phyloP scores from a whole-genome alignment of 2,888 invertebrate species.

The Dexiosoma caninum region DNA sequence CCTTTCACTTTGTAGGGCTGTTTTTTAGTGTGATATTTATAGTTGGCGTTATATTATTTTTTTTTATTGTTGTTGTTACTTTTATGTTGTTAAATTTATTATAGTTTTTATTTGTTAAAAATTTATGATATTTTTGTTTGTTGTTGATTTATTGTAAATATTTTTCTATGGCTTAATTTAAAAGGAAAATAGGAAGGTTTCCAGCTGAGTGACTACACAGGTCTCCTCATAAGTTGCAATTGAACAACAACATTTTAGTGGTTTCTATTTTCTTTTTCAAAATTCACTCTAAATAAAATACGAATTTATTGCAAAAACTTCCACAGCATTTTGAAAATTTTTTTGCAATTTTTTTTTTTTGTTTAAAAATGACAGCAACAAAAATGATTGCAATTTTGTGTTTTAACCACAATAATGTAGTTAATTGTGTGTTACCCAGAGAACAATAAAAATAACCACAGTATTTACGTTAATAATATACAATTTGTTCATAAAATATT shows the following conservation, averaged over 20 bases:
- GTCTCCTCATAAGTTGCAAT: neutral
- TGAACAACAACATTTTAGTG: neutral
- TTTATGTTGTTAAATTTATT: slow-evolving; percentile 13
- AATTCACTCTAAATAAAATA: slow-evolving; percentile 5
- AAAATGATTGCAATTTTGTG: neutral
- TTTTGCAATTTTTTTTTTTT: neutral
- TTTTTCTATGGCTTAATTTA: slow-evolving; percentile 15
- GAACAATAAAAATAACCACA: slow-evolving; percentile 31
- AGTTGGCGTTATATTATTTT: neutral
- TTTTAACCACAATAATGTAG: slow-evolving; percentile 1
- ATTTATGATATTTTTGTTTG: slow-evolving; percentile 1
- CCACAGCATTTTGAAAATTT: slow-evolving; percentile 19
- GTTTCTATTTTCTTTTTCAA: slow-evolving; percentile 1
- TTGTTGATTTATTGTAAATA: slow-evolving; percentile 21
- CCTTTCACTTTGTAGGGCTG: slow-evolving; percentile 45
- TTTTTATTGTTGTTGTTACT: neutral
- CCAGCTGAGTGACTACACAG: slow-evolving; percentile 36
- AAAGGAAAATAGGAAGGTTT: slow-evolving; percentile 46
- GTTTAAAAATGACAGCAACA: slow-evolving; percentile 37
- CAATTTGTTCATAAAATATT: slow-evolving; percentile 37
- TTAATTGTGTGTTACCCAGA: neutral
- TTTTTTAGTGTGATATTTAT: neutral
- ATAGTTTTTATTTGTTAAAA: neutral
- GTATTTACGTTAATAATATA: slow-evolving; percentile 11
- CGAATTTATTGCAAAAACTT: slow-evolving; percentile 39